Conservation (phyloP, 2,888 invertebrate genomes). For the Deilephila porcellus region DNA sequence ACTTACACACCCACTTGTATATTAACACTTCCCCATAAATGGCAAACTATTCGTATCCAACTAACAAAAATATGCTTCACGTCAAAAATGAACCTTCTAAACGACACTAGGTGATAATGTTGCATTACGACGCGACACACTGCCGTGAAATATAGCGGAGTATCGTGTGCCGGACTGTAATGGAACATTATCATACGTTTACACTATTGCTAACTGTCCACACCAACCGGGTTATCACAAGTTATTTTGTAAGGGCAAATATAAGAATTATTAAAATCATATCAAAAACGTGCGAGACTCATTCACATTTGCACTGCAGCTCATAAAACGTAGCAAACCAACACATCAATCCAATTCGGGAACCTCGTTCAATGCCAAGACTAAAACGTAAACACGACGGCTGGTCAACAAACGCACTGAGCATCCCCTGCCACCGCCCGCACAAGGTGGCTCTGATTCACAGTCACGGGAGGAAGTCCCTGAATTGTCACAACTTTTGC, state of each 20-base stretch:
- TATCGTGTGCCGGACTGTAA: not conserved
- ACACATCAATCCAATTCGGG: slow-evolving; percentile 73
- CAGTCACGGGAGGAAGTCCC: slow-evolving; percentile 54
- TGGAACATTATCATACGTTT: slow-evolving; percentile 9
- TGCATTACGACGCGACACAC: not conserved
- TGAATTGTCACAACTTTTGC: slow-evolving; percentile 57
- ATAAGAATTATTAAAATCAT: slow-evolving; percentile 9
- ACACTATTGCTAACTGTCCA: slow-evolving; percentile 11
- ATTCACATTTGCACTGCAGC: slow-evolving; percentile 64
- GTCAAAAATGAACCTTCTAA: not conserved
- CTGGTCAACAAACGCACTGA: slow-evolving; percentile 70
- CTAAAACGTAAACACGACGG: slow-evolving; percentile 76
- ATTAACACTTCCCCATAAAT: slow-evolving; percentile 61
- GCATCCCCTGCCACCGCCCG: slow-evolving; percentile 55
- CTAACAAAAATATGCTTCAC: not conserved
- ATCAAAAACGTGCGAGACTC: slow-evolving; percentile 44
- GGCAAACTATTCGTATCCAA: slow-evolving; percentile 38
- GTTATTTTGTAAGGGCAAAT: slow-evolving; percentile 36
- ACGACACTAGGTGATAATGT: slow-evolving; percentile 5
- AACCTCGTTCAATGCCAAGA: slow-evolving; percentile 76
- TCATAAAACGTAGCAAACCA: slow-evolving; percentile 64
- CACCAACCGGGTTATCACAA: slow-evolving; percentile 26
- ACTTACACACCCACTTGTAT: slow-evolving; percentile 68
- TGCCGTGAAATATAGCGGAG: not conserved
- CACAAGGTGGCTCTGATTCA: slow-evolving; percentile 52